phyloP scores from a whole-genome alignment of 2,888 invertebrate genomes.

The Cephus pygmeus region DNA sequence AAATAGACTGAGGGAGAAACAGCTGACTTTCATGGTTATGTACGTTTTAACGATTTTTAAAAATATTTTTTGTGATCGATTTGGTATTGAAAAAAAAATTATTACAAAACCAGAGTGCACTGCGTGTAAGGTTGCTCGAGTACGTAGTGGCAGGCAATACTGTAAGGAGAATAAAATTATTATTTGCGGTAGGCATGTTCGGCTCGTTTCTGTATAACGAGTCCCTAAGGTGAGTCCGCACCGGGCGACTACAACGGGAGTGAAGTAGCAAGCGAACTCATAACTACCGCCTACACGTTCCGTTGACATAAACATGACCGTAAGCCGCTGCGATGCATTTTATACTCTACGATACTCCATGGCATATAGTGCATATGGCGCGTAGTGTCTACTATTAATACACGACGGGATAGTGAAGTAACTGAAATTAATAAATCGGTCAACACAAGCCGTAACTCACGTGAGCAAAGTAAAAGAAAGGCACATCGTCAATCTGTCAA shows the following conservation, averaged over 20 bases:
- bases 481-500: constrained; percentile 26
- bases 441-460: constrained; percentile 11
- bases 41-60: neutral
- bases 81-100: neutral
- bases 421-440: constrained; percentile 26
- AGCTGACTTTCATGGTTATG: neutral
- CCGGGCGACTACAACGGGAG: constrained; percentile 5
- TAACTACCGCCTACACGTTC: constrained; percentile 37
- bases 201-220: neutral
- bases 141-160: neutral
- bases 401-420: constrained; percentile 11
- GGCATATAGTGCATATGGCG: neutral
- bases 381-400: constrained; percentile 2
- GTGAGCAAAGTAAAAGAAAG: constrained; percentile 8
- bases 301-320: constrained; percentile 38
- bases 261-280: constrained; percentile 2
- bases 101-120: neutral
- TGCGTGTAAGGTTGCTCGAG: neutral
- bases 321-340: constrained; percentile 6
- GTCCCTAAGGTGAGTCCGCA: neutral
- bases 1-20: neutral
- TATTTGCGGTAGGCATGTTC: neutral
- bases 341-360: neutral
- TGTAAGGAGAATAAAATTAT: neutral
- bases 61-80: neutral